phyloP scores from a whole-genome alignment of 2,888 invertebrate species.

The Lypha dubia region DNA sequence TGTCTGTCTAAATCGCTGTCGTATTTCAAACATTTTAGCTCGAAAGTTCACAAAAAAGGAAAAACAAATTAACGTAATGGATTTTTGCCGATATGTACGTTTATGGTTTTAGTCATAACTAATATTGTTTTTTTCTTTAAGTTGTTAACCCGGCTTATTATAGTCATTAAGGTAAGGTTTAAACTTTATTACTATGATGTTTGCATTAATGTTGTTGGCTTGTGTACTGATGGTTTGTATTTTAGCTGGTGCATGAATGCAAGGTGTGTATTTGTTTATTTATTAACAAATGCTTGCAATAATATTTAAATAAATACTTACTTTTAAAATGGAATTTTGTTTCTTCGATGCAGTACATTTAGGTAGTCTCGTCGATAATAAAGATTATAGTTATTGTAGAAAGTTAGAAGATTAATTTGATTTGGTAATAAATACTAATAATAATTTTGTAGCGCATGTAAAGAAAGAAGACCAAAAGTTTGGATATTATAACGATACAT shows the following conservation, averaged over 20 bases:
- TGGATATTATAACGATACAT: neutral
- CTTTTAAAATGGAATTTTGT: constrained; percentile 43
- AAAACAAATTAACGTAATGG: too few relatives aligned
- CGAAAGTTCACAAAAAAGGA: constrained; percentile 61
- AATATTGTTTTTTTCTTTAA: constrained; percentile 34
- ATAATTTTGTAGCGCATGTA: neutral
- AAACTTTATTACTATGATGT: constrained; percentile 48
- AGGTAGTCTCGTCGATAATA: constrained; percentile 27
- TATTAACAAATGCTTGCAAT: constrained; percentile 63
- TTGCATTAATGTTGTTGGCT: neutral
- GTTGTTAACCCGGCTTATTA: constrained; percentile 67
- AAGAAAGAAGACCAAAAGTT: neutral
- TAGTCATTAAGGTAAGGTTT: constrained; percentile 69
- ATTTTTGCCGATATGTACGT: constrained; percentile 42
- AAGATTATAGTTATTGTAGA: constrained; percentile 28
- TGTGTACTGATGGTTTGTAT: constrained; percentile 40
- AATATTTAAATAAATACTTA: constrained; percentile 61
- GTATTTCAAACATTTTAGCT: constrained; percentile 39
- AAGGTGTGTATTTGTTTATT: constrained; percentile 71
- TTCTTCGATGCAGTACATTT: neutral
- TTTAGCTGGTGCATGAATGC: constrained; percentile 41
- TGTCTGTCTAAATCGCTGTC: constrained; percentile 61
- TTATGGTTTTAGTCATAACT: constrained; percentile 58
- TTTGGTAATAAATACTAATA: constrained; percentile 14
- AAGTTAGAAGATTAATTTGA: constrained; percentile 34